These are phyloP conservation scores for Tachyglossus aculeatus DNA, from an alignment of 2,797 vertebrate species.

Conservation along the genomic window DNA sequence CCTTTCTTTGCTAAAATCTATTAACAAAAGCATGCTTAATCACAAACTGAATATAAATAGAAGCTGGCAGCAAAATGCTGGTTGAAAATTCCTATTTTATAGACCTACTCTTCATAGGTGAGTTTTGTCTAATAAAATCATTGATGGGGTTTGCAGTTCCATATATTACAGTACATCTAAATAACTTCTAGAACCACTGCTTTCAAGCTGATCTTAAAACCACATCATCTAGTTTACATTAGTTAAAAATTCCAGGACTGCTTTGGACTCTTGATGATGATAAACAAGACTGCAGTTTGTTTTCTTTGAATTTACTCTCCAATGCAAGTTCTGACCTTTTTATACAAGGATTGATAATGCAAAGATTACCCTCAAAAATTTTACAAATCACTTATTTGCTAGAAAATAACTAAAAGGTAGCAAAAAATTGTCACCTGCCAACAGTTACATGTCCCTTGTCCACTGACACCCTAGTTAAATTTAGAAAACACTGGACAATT, in stretches of 20 bases:
- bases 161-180: constrained; percentile 21
- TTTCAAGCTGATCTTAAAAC: neutral
- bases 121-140: neutral
- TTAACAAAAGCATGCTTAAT: neutral
- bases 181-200: constrained; percentile 11
- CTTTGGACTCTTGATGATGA: neutral
- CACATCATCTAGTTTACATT: neutral
- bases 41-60: constrained; percentile 3
- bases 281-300: neutral
- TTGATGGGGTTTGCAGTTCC: neutral
- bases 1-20: neutral
- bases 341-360: neutral
- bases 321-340: neutral
- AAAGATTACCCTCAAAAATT: neutral
- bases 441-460: neutral
- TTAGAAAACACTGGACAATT: neutral
- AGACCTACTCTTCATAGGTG: constrained; percentile 3
- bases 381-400: neutral
- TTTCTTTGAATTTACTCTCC: neutral
- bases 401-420: no score
- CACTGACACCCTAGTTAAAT: neutral
- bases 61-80: constrained; percentile 11
- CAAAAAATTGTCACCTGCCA: neutral
- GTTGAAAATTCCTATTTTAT: constrained; percentile 4
- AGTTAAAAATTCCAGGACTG: neutral